Evolutionary conservation across 2,113 vertebrate species (phyloP), one percentile per base, ranked within the genome.

Genomic region (Hipposideros armiger): DNA sequence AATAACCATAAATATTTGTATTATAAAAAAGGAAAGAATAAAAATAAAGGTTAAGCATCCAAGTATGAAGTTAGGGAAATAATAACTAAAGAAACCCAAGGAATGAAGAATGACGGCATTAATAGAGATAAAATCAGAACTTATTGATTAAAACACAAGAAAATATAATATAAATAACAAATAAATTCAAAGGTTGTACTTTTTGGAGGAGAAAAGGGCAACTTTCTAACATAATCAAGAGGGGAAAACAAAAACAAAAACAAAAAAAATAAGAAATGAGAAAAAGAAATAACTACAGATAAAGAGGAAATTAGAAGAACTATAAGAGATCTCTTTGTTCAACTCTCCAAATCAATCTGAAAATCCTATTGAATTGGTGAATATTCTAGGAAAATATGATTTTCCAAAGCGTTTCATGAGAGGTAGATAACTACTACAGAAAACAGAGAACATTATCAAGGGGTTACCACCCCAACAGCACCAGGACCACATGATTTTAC

Each of bases 41-140:
- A 78, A 86, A 62, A n/a, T n/a, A 87, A 74, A 24, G 50, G 42
- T 62, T 66, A 92, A 70, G 32, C 32, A 50, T 70, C 52, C 2
- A 24, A 87, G 42, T 52, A 70, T 70, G 10, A 80, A 80, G 83
- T 78, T 50, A 58, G 22, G 32, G 36, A 69, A 30, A 32, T 19
- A 56, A 85, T 4, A 90, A 78, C 52, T 87, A 62, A 72, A 62
- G 20, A 83, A 64, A 64, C 15, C 17, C 73, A 54, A 50, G 13
- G 40, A 78, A 69, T 70, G 4, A 26, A 56, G 5, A 67, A 60
- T 70, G 24, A 70, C 24, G 1, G 9, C 17, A 62, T 87, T 93
- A 87, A 93, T 80, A 87, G 87, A 87, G 40, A 87, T 22, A 90
- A 67, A 78, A 78, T 50, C 73, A 70, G 36, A 84, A 52, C 13